Base-by-base conservation (phyloP, 2,888 invertebrate species). In the Pyrgus malvae region DNA sequence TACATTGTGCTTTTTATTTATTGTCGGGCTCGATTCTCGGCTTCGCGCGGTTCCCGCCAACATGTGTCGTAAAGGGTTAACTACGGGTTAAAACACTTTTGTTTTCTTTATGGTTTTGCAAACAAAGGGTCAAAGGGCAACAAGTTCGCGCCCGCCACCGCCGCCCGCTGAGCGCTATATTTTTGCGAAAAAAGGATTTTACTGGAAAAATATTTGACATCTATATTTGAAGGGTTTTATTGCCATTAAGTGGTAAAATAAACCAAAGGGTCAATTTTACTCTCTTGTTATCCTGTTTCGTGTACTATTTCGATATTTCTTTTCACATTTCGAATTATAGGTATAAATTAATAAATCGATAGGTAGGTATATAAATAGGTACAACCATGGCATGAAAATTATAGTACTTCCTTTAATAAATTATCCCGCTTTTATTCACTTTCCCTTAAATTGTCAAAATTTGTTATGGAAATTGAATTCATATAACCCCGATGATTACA, bases 31-130 rank as follows among this genome's bases (percentile, higher is more conserved):
- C 54, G 40, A 59, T 63, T 62, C 57, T 64, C 73, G 72, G 74
- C 66, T 78, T 78, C 68, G 61, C 74, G 69, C 71, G 64, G 56
- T 21, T 67, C 66, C 64, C 67, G 66, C 61, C 66, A 67, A 81
- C 86, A 85, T 83, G 80, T 85, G 84, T 68, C 65, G 70, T 64
- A 69, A 81, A 81, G 83, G 85, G 85, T 81, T 83, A 80, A 75
- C 70, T 66, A 64, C 72, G 80, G 83, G 84, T 80, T 77, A 76
- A 74, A 76, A 73, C 73, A 72, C 69, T 71, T 77, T 78, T 85
- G 84, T 84, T 85, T 83, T 82, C 79, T 83, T 80, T 82, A 80
- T 82, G 75, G 74, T 73, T 72, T 70, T 66, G 51, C 64, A 67
- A 75, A 82, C 76, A 73, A 71, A 72, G 71, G 84, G 79, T 77